Evolutionary conservation across 2,797 vertebrate genomes (phyloP).

Genomic region (Enteromius treurensis): DNA sequence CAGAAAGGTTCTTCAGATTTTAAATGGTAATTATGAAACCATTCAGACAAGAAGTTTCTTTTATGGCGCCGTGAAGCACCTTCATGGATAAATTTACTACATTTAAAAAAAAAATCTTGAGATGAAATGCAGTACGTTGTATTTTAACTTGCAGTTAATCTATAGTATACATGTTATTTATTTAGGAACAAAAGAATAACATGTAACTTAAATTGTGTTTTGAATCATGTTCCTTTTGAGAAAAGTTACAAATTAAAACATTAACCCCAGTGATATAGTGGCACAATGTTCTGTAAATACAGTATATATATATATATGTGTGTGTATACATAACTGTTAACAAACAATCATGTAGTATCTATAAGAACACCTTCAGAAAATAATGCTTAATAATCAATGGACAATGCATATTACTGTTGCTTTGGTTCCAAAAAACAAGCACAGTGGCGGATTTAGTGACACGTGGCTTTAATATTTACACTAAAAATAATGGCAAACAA

Average conservation of each 20-base stretch:
- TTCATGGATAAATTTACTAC: not conserved
- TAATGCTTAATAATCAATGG: not conserved
- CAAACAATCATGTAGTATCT: not conserved
- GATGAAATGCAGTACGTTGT: not conserved
- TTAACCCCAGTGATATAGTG: no score
- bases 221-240: not conserved
- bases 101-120: not conserved
- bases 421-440: not conserved
- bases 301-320: no score
- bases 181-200: not conserved
- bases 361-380: not conserved
- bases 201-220: not conserved
- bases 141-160: not conserved
- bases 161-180: not conserved
- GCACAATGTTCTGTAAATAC: no score
- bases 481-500: conserved; percentile 6
- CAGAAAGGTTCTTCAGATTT: no score
- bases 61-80: no score
- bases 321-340: no score
- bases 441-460: not conserved
- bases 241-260: not conserved
- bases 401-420: not conserved
- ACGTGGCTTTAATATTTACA: not conserved
- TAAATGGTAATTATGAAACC: no score
- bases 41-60: no score